phyloP scores from a whole-genome alignment of 2,113 vertebrate genomes.

The Gopherus evgoodei region DNA sequence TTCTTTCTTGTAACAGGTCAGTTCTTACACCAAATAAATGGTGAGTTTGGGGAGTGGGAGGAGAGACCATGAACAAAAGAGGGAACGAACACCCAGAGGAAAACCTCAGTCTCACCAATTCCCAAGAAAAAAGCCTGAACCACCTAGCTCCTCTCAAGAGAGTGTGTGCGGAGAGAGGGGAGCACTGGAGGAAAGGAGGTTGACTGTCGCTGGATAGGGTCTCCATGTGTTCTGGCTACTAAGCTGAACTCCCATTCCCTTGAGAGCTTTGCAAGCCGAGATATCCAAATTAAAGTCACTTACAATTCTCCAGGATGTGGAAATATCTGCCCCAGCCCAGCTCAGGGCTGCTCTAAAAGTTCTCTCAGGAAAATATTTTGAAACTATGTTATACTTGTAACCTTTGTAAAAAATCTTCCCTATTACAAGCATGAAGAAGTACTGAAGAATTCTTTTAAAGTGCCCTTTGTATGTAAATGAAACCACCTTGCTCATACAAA shows the following conservation, averaged over 20 bases:
- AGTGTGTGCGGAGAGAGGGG: not conserved
- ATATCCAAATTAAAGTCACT: not conserved
- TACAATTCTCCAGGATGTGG: not conserved
- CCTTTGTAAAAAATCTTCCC: not conserved
- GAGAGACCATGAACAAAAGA: not conserved
- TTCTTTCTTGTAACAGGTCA: not conserved
- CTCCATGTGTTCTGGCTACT: not conserved
- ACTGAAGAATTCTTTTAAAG: not conserved
- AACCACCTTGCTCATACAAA: not conserved
- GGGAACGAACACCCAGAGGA: not conserved
- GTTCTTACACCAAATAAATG: not conserved
- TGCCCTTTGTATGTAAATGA: not conserved
- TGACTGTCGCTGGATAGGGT: not conserved
- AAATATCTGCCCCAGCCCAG: not conserved
- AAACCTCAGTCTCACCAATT: fast-evolving
- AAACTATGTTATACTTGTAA: not conserved
- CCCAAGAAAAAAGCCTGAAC: not conserved
- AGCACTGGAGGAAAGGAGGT: not conserved
- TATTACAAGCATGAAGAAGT: not conserved
- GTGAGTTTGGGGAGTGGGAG: not conserved
- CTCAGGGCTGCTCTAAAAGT: not conserved
- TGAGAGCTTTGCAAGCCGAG: not conserved
- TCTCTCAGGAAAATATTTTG: not conserved
- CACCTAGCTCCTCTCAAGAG: fast-evolving
- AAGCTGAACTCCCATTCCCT: not conserved